Evolutionary conservation across 2,113 vertebrate genomes (phyloP).

Genomic region (Lampris megalopsis): DNA sequence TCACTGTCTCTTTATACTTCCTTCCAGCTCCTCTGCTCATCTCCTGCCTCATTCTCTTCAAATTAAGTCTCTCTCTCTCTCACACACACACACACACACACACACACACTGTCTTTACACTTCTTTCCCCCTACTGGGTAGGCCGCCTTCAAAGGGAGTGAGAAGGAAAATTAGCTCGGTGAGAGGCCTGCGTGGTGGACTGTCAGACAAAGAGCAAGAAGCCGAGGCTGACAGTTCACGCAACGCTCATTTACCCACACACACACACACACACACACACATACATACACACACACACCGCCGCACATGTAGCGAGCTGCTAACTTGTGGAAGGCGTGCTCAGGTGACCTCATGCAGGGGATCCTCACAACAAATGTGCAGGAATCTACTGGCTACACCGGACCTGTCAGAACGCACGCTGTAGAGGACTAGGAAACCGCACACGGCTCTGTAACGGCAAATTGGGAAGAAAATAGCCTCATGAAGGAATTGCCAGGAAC

Average conservation of each 20-base stretch:
- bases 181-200: constrained; percentile 40
- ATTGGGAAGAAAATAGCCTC: constrained; percentile 48
- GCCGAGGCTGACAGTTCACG: constrained; percentile 41
- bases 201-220: constrained; percentile 40
- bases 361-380: background rate
- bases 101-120: constrained; percentile 8
- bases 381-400: constrained; percentile 20
- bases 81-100: background rate
- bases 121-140: constrained; percentile 42
- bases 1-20: too few species aligned
- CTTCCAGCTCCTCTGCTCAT: too few species aligned
- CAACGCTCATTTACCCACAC: background rate
- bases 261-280: background rate
- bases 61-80: background rate
- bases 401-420: constrained; percentile 55
- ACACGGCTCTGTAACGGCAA: constrained; percentile 65
- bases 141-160: constrained; percentile 62
- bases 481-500: constrained; percentile 57
- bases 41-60: too few species aligned
- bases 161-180: constrained; percentile 63
- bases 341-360: too few species aligned
- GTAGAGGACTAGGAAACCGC: constrained; percentile 39
- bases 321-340: too few species aligned
- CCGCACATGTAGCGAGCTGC: too few species aligned
- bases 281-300: background rate